Conservation (phyloP, 2,888 invertebrate genomes). For the Machimus atricapillus region DNA sequence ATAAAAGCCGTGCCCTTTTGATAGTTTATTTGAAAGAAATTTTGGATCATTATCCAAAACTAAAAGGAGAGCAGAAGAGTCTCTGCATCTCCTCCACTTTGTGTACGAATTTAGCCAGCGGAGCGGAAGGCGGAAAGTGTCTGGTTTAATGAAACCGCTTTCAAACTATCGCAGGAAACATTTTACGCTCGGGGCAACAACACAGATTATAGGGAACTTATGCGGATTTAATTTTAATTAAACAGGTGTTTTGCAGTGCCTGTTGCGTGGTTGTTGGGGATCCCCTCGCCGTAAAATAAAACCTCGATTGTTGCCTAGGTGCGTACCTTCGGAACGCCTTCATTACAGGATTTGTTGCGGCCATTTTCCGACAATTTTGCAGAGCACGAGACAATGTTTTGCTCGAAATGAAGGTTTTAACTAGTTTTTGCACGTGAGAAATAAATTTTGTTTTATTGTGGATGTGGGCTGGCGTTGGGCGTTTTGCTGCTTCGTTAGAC, state of each 20-base stretch:
- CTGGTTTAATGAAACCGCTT: background rate
- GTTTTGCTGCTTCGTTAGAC: background rate
- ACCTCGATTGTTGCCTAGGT: background rate
- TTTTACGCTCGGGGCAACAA: background rate
- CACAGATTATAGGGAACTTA: background rate
- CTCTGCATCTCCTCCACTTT: background rate
- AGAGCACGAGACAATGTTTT: background rate
- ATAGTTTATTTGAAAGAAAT: background rate
- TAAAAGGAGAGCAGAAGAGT: background rate
- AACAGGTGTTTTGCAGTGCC: background rate
- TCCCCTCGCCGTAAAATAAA: background rate
- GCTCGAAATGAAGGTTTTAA: conserved; percentile 1
- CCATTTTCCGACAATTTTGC: background rate
- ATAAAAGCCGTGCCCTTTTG: background rate
- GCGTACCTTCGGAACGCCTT: background rate
- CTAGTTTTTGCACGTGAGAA: conserved; percentile 23
- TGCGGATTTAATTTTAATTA: conserved; percentile 17
- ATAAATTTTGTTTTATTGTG: conserved; percentile 19
- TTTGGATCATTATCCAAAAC: background rate
- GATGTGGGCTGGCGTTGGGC: background rate
- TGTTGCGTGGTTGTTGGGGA: background rate
- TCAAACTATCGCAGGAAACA: background rate
- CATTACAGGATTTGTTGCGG: background rate
- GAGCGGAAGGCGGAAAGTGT: background rate
- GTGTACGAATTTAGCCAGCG: background rate